phyloP scores from a whole-genome alignment of 2,797 vertebrate genomes.

The Carduelis carduelis region DNA sequence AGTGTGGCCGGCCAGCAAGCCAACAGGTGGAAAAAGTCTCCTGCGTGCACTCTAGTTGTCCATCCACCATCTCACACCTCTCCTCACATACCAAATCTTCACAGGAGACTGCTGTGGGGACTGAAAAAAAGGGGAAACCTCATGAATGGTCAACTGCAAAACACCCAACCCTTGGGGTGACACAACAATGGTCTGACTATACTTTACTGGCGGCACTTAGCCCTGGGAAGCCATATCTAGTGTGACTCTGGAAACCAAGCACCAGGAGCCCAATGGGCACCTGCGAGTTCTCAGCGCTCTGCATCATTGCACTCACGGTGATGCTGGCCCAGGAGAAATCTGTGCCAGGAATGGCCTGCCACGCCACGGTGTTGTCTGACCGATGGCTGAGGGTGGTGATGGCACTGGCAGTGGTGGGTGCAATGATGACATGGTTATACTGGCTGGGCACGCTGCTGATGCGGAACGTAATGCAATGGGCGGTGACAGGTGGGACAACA shows the following conservation, averaged over 20 bases:
- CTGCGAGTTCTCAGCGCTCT: not conserved
- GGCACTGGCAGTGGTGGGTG: not conserved
- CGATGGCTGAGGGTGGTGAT: conserved; percentile 23
- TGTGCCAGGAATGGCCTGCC: conserved; percentile 54
- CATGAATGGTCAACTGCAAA: not conserved
- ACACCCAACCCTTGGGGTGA: accelerated
- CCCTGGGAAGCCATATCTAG: conserved; percentile 54
- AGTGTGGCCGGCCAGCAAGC: conserved; percentile 76
- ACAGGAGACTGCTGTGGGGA: accelerated
- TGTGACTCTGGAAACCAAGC: conserved; percentile 69
- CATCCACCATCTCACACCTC: conserved; percentile 56
- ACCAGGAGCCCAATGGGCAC: conserved; percentile 53
- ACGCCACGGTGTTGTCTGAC: not conserved
- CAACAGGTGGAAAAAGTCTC: conserved; percentile 69
- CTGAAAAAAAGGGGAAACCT: not conserved
- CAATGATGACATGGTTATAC: conserved; percentile 25
- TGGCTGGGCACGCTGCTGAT: not conserved
- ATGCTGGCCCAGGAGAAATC: conserved; percentile 73
- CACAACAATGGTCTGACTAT: not conserved
- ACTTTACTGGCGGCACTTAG: conserved; percentile 60
- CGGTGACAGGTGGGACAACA: not conserved
- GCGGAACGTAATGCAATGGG: not conserved
- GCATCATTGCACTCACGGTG: not conserved
- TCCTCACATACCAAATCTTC: conserved; percentile 41
- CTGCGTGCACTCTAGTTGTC: conserved; percentile 41